Evolutionary conservation across 2,888 invertebrate species (phyloP), one percentile per base, ranked within the genome.

Genomic region (Epinotia brunnichana): DNA sequence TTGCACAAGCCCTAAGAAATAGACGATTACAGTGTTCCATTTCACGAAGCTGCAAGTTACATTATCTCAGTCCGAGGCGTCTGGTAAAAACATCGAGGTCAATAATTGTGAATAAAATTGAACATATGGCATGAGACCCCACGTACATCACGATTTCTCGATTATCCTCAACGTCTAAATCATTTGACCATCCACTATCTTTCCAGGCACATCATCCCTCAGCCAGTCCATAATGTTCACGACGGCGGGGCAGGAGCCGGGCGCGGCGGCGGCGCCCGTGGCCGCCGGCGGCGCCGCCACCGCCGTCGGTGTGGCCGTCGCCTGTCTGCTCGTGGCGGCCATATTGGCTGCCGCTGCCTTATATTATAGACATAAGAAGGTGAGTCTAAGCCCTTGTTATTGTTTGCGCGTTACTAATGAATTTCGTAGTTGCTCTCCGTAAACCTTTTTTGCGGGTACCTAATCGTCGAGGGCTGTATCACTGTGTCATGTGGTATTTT

Each of bases 211-310:
- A 48, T 97, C 97, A 62, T 95, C 96, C 1, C 94, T 97, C 59
- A 96, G 96, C 35, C 94, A 95, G 57, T 95, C 97, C 3, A 93
- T 97, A 73, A 94, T 95, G 85, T 97, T 97, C 88, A 95, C 96
- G 24, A 95, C 96, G 67, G 95, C 95, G 15, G 96, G 96, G 48
- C 96, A 96, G 82, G 95, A 96, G 86, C 93, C 95, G 9, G 96
- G 95, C 29, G 95, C 96, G 0, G 95, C 96, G 0, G 95, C 96
- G 0, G 94, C 94, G 48, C 91, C 94, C 1, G 94, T 92, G 41
- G 85, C 90, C 39, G 90, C 93, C 68, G 91, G 92, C 5, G 94
- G 95, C 75, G 91, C 94, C 0, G 95, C 95, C 0, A 94, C 95
- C 0, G 95, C 95, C 0, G 94, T 95, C 0, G 96, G 95, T 3